Percentiles rank a stretch among this genome's conserved stretches.
These are phyloP conservation scores for Chromoteleia sp. DNA, from an alignment of 2,888 invertebrate species.

Conservation along the genomic window DNA sequence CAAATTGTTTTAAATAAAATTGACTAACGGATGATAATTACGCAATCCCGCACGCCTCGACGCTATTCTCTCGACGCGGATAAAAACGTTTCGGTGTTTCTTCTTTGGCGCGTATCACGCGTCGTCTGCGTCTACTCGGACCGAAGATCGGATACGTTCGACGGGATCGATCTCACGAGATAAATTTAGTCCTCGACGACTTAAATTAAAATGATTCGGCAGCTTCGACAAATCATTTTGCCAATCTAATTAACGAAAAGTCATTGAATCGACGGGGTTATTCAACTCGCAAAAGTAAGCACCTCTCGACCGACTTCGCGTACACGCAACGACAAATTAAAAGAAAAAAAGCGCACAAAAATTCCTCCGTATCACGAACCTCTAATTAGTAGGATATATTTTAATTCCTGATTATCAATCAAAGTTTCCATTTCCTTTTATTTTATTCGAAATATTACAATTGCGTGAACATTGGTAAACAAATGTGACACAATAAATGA, in stretches of 20 bases:
- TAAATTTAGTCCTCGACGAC: slow-evolving; percentile 42
- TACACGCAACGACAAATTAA: slow-evolving; percentile 44
- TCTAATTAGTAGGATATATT: slow-evolving; percentile 50
- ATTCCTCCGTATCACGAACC: slow-evolving; percentile 40
- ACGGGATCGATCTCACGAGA: slow-evolving; percentile 58
- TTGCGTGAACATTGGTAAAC: slow-evolving; percentile 33
- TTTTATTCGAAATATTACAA: slow-evolving; percentile 1
- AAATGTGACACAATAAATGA: no score
- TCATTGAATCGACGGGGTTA: slow-evolving; percentile 51
- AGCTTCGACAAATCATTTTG: slow-evolving; percentile 64
- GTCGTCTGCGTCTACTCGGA: slow-evolving; percentile 49
- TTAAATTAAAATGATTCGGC: slow-evolving; percentile 60
- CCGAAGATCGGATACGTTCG: slow-evolving; percentile 51
- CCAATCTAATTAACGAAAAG: slow-evolving; percentile 58
- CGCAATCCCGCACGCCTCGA: slow-evolving; percentile 22
- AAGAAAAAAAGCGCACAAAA: slow-evolving; percentile 26
- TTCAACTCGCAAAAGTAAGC: slow-evolving; percentile 35
- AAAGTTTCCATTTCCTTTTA: background rate
- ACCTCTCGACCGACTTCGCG: slow-evolving; percentile 40
- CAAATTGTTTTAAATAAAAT: slow-evolving; percentile 58
- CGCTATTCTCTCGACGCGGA: slow-evolving; percentile 27
- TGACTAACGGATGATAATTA: slow-evolving; percentile 47
- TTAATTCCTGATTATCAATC: slow-evolving; percentile 24
- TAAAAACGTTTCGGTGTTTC: slow-evolving; percentile 29
- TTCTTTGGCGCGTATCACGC: slow-evolving; percentile 38